A percentile compares a stretch with the other conserved stretches of the same genome.
Conservation (phyloP, 2,113 vertebrate genomes). For the Jacana jacana region DNA sequence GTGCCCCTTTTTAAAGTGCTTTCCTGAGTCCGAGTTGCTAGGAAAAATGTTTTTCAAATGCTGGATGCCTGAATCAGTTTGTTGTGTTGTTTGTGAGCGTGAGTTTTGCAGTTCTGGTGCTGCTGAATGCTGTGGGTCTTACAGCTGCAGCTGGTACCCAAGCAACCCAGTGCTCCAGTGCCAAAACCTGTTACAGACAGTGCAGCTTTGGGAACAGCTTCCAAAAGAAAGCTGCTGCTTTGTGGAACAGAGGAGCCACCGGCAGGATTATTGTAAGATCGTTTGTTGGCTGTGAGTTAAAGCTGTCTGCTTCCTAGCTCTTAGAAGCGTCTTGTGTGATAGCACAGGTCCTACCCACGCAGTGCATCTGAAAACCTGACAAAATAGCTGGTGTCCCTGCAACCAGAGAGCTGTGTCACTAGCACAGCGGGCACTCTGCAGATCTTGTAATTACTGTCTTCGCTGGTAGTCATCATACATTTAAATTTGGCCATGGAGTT, state of each 20-base stretch:
- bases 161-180: fast-evolving
- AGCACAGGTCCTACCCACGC: neutral
- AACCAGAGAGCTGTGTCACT: neutral
- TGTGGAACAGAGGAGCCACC: neutral
- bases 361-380: neutral
- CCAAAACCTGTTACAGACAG: neutral
- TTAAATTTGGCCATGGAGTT: neutral
- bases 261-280: neutral
- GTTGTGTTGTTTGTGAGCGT: neutral
- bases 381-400: neutral
- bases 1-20: neutral
- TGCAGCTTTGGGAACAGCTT: neutral
- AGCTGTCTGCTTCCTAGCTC: neutral
- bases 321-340: neutral
- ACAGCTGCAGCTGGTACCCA: neutral
- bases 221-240: neutral
- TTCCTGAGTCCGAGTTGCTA: neutral
- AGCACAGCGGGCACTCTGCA: neutral
- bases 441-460: neutral
- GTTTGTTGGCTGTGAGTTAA: neutral
- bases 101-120: neutral
- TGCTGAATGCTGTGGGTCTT: neutral
- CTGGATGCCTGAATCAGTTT: neutral
- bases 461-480: neutral
- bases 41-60: neutral